Conservation (phyloP, 1,140 invertebrate species). For the Sminthurides bifidus region DNA sequence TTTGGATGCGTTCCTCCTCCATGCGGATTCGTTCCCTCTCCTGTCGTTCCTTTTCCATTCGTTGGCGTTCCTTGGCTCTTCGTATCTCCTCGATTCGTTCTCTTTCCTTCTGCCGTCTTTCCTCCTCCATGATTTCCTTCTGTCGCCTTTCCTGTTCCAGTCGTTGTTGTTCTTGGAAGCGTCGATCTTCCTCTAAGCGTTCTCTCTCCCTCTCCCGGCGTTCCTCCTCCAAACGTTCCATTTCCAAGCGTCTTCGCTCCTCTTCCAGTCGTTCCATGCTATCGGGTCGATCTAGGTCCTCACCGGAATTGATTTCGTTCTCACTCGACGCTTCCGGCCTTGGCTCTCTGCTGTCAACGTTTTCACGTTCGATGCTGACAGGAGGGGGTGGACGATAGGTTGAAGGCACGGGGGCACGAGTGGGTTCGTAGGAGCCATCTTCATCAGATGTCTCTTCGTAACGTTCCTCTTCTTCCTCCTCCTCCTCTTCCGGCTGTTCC, state of each 20-base stretch:
- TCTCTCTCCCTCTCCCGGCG: neutral
- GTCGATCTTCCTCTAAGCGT: neutral
- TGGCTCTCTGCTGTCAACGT: slow-evolving; percentile 4
- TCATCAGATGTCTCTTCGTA: neutral
- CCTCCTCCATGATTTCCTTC: neutral
- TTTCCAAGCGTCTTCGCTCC: too few species aligned
- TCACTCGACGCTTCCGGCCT: neutral
- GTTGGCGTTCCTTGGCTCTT: neutral
- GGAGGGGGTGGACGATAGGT: too few species aligned
- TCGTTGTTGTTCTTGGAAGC: neutral
- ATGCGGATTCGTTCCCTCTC: neutral
- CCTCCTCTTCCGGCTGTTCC: neutral
- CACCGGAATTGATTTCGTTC: neutral
- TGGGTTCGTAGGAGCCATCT: slow-evolving; percentile 1
- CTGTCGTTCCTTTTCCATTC: neutral
- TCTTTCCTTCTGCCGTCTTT: neutral
- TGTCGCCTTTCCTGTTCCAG: neutral
- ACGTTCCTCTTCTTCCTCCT: slow-evolving; percentile 2
- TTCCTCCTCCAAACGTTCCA: too few species aligned
- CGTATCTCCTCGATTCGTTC: neutral
- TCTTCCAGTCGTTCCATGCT: too few species aligned
- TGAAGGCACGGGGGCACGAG: too few species aligned
- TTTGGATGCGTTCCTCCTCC: neutral
- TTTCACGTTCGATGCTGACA: neutral
- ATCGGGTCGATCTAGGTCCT: too few species aligned